A percentile compares a stretch with the other conserved stretches of the same genome.
Evolutionary conservation across 2,888 invertebrate species (phyloP).

Genomic region (Ganaspis brasiliensis): DNA sequence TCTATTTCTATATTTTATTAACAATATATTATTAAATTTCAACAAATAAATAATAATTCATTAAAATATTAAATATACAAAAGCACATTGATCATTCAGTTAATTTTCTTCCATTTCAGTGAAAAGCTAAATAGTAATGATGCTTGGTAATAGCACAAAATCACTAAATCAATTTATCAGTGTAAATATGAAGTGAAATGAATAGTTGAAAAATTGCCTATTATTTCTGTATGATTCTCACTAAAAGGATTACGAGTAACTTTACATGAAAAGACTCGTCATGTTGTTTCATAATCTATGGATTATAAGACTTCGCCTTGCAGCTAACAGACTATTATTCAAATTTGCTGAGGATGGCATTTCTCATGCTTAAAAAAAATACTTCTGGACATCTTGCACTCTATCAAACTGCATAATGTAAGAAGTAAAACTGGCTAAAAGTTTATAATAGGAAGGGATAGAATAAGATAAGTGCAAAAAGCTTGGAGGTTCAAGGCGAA

Average conservation of each 20-base stretch:
- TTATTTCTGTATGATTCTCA: constrained; percentile 22
- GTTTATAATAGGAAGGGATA: not conserved
- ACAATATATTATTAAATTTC: too few relatives aligned
- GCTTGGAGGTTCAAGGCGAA: not conserved
- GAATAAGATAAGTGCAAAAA: not conserved
- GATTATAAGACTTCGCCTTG: constrained; percentile 41
- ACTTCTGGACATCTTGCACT: constrained; percentile 22
- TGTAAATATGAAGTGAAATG: not conserved
- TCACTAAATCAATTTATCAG: not conserved
- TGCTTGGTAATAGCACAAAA: not conserved
- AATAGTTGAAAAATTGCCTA: not conserved
- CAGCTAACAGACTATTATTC: constrained; percentile 36
- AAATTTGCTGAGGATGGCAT: constrained; percentile 41
- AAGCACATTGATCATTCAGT: too few relatives aligned
- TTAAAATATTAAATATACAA: too few relatives aligned
- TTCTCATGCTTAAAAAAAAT: constrained; percentile 22
- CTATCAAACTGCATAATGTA: constrained; percentile 23
- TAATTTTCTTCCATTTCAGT: too few relatives aligned
- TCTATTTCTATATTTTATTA: too few relatives aligned
- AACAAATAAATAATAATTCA: too few relatives aligned
- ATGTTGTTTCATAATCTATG: constrained; percentile 38
- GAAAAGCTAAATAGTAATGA: not conserved
- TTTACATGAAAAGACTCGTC: constrained; percentile 33
- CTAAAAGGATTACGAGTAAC: constrained; percentile 27
- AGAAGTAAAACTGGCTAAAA: constrained; percentile 15